Conservation (phyloP, 2,888 invertebrate genomes). For the Mythimna pallens region DNA sequence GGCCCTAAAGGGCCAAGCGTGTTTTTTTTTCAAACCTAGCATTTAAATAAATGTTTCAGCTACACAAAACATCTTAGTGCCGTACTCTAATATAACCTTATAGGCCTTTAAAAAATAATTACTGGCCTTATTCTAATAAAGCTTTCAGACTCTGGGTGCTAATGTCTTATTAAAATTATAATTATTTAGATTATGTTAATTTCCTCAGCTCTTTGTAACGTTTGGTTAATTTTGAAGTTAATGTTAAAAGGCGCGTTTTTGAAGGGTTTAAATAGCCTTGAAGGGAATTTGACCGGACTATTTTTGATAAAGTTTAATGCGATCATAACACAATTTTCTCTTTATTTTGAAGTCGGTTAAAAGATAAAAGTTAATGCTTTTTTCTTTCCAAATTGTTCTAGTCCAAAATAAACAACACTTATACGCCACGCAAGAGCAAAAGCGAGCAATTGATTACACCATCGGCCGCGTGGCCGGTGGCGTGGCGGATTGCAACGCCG, state of each 20-base stretch:
- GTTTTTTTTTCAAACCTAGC: constrained; percentile 9
- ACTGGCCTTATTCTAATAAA: constrained; percentile 45
- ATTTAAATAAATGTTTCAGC: constrained; percentile 36
- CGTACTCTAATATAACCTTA: constrained; percentile 14
- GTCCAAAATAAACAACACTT: not conserved
- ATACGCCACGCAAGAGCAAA: too few relatives aligned
- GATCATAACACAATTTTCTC: not conserved
- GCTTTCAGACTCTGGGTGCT: constrained; percentile 41
- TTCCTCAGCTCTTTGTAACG: constrained; percentile 48
- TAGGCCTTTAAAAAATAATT: constrained; percentile 52
- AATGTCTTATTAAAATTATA: constrained; percentile 62
- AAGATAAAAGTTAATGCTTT: not conserved
- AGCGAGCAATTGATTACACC: too few relatives aligned
- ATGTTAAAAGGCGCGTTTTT: constrained; percentile 24
- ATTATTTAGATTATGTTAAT: constrained; percentile 64
- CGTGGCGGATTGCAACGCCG: too few relatives aligned
- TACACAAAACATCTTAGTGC: constrained; percentile 16
- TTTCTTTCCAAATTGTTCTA: not conserved
- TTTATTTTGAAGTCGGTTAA: not conserved
- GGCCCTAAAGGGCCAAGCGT: not conserved
- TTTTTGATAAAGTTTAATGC: constrained; percentile 11
- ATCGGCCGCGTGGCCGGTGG: too few relatives aligned
- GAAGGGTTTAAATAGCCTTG: not conserved
- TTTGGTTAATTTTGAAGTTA: constrained; percentile 38
- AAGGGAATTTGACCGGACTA: constrained; percentile 4